Evolutionary conservation across 2,113 vertebrate genomes (phyloP).

Genomic region (Tupaia tana): DNA sequence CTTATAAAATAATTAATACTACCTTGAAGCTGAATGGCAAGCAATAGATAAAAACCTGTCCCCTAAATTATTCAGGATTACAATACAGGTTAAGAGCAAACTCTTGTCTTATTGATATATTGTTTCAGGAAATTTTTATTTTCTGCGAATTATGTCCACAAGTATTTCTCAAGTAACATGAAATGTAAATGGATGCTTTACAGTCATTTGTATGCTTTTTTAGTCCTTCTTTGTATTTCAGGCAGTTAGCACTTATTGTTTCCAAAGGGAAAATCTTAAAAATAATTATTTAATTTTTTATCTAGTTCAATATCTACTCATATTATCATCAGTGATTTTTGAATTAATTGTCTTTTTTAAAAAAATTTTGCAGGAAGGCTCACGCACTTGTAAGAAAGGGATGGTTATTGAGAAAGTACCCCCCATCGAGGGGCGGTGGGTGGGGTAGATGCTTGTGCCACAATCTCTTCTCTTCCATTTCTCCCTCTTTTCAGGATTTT

Average conservation of each 20-base stretch:
- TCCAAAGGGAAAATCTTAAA: not conserved
- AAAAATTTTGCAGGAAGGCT: too few relatives aligned
- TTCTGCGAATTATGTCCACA: not conserved
- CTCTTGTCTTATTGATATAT: not conserved
- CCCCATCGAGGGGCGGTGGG: too few relatives aligned
- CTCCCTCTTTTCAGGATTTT: too few relatives aligned
- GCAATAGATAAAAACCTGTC: not conserved
- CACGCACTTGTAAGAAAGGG: too few relatives aligned
- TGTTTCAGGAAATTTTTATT: not conserved
- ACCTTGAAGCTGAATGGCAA: not conserved
- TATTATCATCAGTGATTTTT: not conserved
- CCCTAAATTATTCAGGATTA: not conserved
- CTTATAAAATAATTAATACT: not conserved
- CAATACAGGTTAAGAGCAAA: not conserved
- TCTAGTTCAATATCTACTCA: not conserved
- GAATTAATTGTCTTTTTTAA: too few relatives aligned
- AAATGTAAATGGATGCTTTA: not conserved
- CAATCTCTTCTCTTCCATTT: too few relatives aligned
- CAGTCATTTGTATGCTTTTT: not conserved
- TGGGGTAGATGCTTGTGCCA: too few relatives aligned
- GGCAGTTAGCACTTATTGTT: not conserved
- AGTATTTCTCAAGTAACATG: not conserved
- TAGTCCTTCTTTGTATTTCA: not conserved
- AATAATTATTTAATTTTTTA: not conserved
- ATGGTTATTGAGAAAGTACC: too few relatives aligned